A percentile compares a stretch with the other conserved stretches of the same genome.
These are phyloP conservation scores for Strigamia maritima DNA, from an alignment of 2,888 invertebrate species.

Conservation along the genomic window DNA sequence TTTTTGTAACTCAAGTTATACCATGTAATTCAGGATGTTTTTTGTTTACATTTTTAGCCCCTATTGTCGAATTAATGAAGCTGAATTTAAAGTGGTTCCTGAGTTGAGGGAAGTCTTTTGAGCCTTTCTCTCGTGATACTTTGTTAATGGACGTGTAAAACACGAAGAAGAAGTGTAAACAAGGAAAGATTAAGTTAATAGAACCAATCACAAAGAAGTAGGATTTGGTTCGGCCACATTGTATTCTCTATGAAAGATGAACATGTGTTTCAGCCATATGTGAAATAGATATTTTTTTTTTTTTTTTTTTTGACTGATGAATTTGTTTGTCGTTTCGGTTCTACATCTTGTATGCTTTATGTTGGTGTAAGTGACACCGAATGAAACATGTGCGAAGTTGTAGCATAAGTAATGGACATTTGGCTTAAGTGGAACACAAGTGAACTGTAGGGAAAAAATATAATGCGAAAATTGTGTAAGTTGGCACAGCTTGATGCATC, in stretches of 20 bases:
- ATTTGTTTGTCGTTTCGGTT: neutral
- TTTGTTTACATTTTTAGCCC: neutral
- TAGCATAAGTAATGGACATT: neutral
- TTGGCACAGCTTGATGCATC: neutral
- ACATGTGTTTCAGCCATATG: neutral
- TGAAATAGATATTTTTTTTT: neutral
- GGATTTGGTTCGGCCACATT: neutral
- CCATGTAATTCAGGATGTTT: no score
- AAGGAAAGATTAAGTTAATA: neutral
- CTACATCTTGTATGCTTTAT: neutral
- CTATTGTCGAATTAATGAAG: neutral
- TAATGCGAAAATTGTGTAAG: neutral
- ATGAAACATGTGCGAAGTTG: neutral
- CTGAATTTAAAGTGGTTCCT: neutral
- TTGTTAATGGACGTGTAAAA: neutral
- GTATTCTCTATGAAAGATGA: neutral
- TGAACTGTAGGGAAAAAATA: neutral
- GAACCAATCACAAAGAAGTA: neutral
- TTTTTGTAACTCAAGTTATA: no score
- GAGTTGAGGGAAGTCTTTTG: neutral
- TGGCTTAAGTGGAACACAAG: neutral
- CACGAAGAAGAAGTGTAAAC: neutral
- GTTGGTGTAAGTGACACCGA: neutral
- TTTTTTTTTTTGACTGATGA: neutral
- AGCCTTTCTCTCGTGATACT: no score